These are phyloP conservation scores for Hoplias malabaricus DNA, from an alignment of 2,113 vertebrate species.

Conservation along the genomic window DNA sequence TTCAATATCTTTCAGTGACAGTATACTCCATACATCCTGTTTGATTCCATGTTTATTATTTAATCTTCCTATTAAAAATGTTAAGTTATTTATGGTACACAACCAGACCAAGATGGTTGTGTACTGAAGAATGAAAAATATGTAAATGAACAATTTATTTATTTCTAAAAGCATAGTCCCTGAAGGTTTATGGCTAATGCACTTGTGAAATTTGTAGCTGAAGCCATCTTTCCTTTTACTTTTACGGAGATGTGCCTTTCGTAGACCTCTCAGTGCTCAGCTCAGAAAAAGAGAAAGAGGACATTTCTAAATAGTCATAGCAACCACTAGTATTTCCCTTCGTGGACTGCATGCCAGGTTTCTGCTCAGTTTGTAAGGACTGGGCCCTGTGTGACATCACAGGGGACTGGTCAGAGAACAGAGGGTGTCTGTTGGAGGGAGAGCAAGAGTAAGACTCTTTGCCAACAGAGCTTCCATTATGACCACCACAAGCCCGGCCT, in stretches of 20 bases:
- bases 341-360: conserved; percentile 13
- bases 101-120: no score
- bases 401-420: conserved; percentile 45
- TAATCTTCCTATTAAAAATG: no score
- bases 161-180: no score
- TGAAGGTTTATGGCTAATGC: no score
- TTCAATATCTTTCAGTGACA: no score
- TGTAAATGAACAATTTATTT: no score
- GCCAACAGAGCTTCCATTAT: conserved; percentile 72
- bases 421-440: conserved; percentile 41
- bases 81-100: no score
- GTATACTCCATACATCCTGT: no score
- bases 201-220: no score
- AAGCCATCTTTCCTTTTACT: neutral
- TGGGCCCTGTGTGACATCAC: conserved; percentile 56
- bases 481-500: conserved; percentile 61
- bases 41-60: no score
- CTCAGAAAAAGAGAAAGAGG: neutral
- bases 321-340: conserved; percentile 31
- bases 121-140: no score
- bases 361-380: conserved; percentile 23
- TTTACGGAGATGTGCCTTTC: neutral
- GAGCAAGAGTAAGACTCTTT: conserved; percentile 38
- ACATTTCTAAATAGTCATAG: conserved; percentile 17
- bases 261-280: neutral